Base-by-base conservation (phyloP, 2,113 vertebrate genomes). In the Hypanus sabinus region DNA sequence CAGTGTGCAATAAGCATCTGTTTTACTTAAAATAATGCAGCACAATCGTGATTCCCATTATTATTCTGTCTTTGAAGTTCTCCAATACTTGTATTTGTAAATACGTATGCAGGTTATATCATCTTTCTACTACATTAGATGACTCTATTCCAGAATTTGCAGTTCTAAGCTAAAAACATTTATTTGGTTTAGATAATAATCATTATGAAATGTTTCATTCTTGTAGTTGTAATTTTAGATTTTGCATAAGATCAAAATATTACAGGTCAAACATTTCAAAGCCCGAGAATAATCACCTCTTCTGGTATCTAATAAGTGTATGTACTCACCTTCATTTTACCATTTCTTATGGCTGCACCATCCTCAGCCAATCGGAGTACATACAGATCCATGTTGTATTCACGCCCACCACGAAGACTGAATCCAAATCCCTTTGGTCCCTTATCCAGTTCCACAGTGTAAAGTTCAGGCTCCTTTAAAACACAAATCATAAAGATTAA, bases 301-400 rank as follows among this genome's bases (percentile, higher is more conserved):
- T 65, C 12, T 88, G 30, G 60, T 33, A 33, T 14, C 83, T 60
- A 60, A 87, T 30, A 55, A 73, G 24, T 27, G 22, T 24, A 33
- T 33, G 57, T n/a, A 73, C 97, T 0, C 97, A 99, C 99, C 98
- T 97, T 98, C 98, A 99, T 99, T 95, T 98, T 99, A 20, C 99
- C 99, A 94, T 98, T 99, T 95, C 98, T 98, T 94, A 98, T 98
- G 0, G 99, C 99, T 0, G 99, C 98, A 94, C 99, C 99, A 0
- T 99, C 99, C 96, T 99, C 99, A 1, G 99, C 99, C 94, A 99
- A 97, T 95, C 99, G 97, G 96, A 99, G 95, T 94, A 99, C 98
- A 14, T 99, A 99, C 94, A 99, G 98, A 95, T 99, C 98, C 99
- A 99, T 99, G 94, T 99, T 99, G 95, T 99, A 99, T 94, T 99